Conservation (phyloP, 1,140 invertebrate genomes). For the Archivesica marissinica region DNA sequence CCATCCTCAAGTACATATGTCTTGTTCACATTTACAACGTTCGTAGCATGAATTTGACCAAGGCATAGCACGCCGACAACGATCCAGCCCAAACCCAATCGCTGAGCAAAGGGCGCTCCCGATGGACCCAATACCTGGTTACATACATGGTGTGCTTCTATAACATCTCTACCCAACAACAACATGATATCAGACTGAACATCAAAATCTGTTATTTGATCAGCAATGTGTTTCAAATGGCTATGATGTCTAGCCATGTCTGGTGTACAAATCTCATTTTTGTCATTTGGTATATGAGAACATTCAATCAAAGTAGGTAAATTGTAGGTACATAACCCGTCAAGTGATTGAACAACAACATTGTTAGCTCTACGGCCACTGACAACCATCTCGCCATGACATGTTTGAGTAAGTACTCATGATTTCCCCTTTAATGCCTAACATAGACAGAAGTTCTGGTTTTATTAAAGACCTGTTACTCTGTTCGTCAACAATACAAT, state of each 20-base stretch:
- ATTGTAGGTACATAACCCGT: not conserved
- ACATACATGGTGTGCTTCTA: not conserved
- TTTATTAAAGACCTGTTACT: slow-evolving; percentile 22
- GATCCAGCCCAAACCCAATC: slow-evolving; percentile 10
- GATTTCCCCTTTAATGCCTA: slow-evolving; percentile 28
- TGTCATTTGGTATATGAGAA: not conserved
- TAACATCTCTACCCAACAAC: not conserved
- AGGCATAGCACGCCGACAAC: not conserved
- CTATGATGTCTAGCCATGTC: not conserved
- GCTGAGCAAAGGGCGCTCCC: not conserved
- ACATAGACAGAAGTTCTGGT: slow-evolving; percentile 11
- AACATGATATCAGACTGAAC: not conserved
- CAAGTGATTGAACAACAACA: not conserved
- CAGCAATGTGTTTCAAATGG: not conserved
- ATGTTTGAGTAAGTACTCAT: not conserved
- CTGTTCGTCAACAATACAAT: slow-evolving; percentile 25
- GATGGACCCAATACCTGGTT: not conserved
- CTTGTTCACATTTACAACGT: slow-evolving; percentile 17
- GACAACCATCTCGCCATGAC: not conserved
- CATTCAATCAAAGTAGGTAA: not conserved
- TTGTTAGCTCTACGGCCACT: not conserved
- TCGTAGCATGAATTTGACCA: not conserved
- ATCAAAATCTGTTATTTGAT: not conserved
- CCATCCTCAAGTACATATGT: not conserved
- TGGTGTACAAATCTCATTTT: not conserved